A percentile compares a stretch with the other conserved stretches of the same genome.
Conservation (phyloP, 2,113 vertebrate species). For the Alosa alosa region DNA sequence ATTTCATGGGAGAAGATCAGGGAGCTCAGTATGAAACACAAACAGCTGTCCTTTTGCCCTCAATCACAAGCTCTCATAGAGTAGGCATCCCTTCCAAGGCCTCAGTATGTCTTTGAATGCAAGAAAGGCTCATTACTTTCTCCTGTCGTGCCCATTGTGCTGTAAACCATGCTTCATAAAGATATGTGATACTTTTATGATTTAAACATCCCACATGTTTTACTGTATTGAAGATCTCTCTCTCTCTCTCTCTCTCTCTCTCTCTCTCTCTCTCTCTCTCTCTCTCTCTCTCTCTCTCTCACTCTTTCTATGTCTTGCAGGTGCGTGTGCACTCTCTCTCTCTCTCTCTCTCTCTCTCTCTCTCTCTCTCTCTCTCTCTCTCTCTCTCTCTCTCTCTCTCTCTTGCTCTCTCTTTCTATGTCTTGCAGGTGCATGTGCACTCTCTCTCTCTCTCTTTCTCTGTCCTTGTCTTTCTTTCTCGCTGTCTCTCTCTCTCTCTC, state of each 20-base stretch:
- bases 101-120: neutral
- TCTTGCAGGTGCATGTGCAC: too few relatives aligned
- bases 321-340: neutral
- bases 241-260: too few relatives aligned
- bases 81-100: neutral
- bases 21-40: neutral
- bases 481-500: neutral
- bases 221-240: neutral
- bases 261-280: neutral
- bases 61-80: too few relatives aligned
- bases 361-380: neutral
- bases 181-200: too few relatives aligned
- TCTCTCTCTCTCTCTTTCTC: neutral
- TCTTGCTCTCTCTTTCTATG: neutral
- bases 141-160: neutral
- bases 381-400: too few relatives aligned
- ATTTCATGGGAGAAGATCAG: conserved; percentile 27
- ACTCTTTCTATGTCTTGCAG: neutral
- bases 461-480: neutral
- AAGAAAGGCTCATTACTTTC: neutral
- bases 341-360: neutral
- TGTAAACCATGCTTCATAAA: neutral
- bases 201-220: neutral
- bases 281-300: neutral
- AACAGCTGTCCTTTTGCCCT: conserved; percentile 16